Conservation (phyloP, 37 sponge, comb jelly and placozoan genomes). For the Theonella swinhoei region DNA sequence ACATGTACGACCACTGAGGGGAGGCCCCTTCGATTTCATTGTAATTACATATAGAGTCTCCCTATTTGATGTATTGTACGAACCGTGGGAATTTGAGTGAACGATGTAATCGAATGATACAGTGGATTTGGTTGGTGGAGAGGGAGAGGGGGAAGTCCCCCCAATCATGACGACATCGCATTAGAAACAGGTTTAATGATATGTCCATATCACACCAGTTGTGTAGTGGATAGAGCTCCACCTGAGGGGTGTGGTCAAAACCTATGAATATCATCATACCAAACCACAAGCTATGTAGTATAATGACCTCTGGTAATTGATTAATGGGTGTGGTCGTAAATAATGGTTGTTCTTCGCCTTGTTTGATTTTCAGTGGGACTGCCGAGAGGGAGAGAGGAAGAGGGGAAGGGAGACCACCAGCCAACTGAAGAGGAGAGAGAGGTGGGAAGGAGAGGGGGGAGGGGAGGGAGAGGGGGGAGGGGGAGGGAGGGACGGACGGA, state of each 20-base stretch:
- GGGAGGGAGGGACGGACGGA: no score
- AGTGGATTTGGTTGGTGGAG: slow-evolving; percentile 48
- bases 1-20: neutral
- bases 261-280: neutral
- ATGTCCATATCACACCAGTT: slow-evolving; percentile 49
- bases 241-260: slow-evolving; percentile 13
- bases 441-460: no score
- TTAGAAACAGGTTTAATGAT: slow-evolving; percentile 39
- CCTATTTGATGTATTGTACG: neutral
- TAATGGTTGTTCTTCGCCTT: slow-evolving; percentile 23
- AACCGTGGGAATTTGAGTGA: slow-evolving; percentile 71
- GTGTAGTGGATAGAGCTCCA: slow-evolving; percentile 23
- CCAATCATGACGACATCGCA: slow-evolving; percentile 60
- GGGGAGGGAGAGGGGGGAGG: neutral
- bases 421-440: neutral
- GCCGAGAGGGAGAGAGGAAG: slow-evolving; percentile 11
- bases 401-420: neutral
- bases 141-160: slow-evolving; percentile 42
- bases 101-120: slow-evolving; percentile 67
- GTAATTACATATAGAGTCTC: neutral
- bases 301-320: slow-evolving; percentile 16
- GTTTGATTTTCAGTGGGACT: slow-evolving; percentile 31
- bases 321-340: neutral
- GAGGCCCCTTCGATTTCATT: neutral
- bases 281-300: neutral